Conservation (phyloP, 2,113 vertebrate species). For the Porphyrio hochstetteri region DNA sequence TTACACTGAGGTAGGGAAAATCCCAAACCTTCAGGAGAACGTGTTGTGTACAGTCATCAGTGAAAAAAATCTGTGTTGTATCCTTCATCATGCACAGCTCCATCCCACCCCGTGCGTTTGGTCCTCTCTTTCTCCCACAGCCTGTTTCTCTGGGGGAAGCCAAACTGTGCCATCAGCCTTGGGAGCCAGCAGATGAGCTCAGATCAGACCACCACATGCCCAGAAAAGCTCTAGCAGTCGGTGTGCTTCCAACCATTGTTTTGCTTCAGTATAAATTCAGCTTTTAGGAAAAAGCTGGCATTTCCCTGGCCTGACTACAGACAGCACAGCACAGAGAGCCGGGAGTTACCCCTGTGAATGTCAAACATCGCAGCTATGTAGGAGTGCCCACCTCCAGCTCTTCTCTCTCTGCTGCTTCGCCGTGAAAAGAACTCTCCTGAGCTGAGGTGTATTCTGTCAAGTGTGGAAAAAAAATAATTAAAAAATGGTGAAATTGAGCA, state of each 20-base stretch:
- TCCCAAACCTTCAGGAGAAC: not conserved
- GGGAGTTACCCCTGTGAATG: not conserved
- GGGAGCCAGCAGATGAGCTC: not conserved
- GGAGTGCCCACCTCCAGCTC: not conserved
- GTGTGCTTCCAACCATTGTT: not conserved
- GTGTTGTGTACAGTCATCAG: accelerated
- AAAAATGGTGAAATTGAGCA: not conserved
- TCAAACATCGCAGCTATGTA: not conserved
- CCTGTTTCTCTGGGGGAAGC: not conserved
- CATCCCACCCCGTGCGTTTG: accelerated
- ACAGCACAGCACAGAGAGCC: not conserved
- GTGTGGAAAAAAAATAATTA: not conserved
- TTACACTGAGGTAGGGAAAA: not conserved
- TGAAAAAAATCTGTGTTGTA: accelerated
- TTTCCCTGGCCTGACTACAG: not conserved
- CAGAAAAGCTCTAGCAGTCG: too few species aligned
- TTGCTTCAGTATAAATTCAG: not conserved
- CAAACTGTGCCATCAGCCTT: accelerated
- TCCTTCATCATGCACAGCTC: not conserved
- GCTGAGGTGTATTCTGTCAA: not conserved
- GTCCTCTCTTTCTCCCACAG: not conserved
- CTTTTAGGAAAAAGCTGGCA: not conserved
- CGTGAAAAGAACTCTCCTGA: not conserved
- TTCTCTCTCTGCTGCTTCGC: not conserved
- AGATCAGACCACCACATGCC: not conserved